Base-by-base conservation (phyloP, 1,140 invertebrate genomes). In the Drosophila albomicans region DNA sequence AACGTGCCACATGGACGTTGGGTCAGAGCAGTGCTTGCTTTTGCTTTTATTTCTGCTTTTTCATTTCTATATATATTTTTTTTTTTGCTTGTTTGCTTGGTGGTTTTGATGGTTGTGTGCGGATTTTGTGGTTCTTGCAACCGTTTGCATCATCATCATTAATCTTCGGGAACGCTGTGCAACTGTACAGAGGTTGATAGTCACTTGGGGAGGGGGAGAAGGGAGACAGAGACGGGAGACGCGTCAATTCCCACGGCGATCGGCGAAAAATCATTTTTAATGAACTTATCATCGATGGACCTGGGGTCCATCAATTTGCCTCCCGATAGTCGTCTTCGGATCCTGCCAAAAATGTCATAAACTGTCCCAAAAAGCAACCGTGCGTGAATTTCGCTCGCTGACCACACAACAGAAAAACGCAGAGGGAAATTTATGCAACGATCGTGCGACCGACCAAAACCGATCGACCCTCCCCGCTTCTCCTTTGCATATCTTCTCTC, bases 221-320 rank as follows among this genome's bases (percentile, higher is more conserved):
- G 15, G n/a, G 41, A 46, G 51, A 20, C 20, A 3, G 20, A 25
- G 20, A 25, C n/a, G 28, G 3, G 15, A 32, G 8, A 30, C 20
- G 35, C 62, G 13, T 51, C 52, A 54, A 56, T 88, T 87, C 84
- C 84, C 84, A 89, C 84, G 84, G 59, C 73, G 68, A 68, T 64
- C 52, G 54, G 68, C 59, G 38, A 30, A 59, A 86, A 86, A 82
- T 80, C 45, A 51, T 78, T 80, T 87, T 88, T 88, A 88, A 88
- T 88, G 67, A 89, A 88, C 68, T 89, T 79, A 74, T 89, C 81
- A 88, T 88, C 80, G 82, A 82, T 25, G 20, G 20, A 25, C 20
- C 68, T 79, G 59, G 51, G 28, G 3, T 35, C 32, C 8, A 65
- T 54, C 43, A 15, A 54, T 54, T 25, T 32, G 51, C 51, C 13